Conservation (phyloP, 2,797 vertebrate genomes). For the Ataeniobius toweri region DNA sequence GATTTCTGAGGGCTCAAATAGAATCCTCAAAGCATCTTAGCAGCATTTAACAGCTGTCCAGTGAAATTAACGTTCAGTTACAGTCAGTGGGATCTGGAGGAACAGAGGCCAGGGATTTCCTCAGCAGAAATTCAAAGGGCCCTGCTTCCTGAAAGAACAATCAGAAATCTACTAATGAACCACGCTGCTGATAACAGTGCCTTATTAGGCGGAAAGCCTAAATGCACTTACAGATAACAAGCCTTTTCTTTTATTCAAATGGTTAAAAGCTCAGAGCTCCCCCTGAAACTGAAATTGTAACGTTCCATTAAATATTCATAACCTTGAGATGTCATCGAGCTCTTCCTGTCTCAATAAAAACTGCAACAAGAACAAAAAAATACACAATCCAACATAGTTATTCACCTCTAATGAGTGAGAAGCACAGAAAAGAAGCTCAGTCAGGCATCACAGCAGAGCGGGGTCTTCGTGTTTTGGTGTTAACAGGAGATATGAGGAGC, state of each 20-base stretch:
- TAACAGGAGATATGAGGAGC: slow-evolving; percentile 12
- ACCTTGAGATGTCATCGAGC: slow-evolving; percentile 41
- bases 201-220: slow-evolving; percentile 50
- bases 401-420: slow-evolving; percentile 15
- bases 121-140: slow-evolving; percentile 38
- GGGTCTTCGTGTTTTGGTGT: background rate
- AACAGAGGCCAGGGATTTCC: slow-evolving; percentile 34
- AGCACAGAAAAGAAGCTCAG: slow-evolving; percentile 20
- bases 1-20: slow-evolving; percentile 64
- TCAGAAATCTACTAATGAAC: slow-evolving; percentile 57
- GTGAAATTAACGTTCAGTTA: slow-evolving; percentile 54
- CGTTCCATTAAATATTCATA: slow-evolving; percentile 60
- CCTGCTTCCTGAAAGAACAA: slow-evolving; percentile 28
- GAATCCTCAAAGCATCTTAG: slow-evolving; percentile 65
- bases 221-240: slow-evolving; percentile 63
- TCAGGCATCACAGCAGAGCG: slow-evolving; percentile 1
- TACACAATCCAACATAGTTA: slow-evolving; percentile 28
- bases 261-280: slow-evolving; percentile 44
- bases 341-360: slow-evolving; percentile 33
- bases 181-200: slow-evolving; percentile 39
- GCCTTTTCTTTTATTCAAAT: slow-evolving; percentile 54
- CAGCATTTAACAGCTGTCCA: slow-evolving; percentile 68
- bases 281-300: slow-evolving; percentile 60
- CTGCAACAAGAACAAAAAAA: slow-evolving; percentile 21
- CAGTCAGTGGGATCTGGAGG: slow-evolving; percentile 27